Base-by-base conservation (phyloP, 2,888 invertebrate genomes). In the Drosophila meridiana region DNA sequence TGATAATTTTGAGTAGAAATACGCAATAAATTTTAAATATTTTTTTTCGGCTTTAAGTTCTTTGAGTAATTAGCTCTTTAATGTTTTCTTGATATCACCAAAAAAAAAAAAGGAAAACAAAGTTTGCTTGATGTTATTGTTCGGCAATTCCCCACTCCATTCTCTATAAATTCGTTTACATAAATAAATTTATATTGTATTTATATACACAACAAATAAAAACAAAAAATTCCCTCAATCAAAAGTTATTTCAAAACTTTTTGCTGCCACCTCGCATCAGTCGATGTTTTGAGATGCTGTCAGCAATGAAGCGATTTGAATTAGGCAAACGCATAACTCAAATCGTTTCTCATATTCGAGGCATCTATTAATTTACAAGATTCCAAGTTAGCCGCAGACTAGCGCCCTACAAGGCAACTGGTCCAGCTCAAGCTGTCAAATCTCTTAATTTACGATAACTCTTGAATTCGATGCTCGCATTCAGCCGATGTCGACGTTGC, bases 341-440 rank as follows among this genome's bases (percentile, higher is more conserved):
- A 70, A 67, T 77, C 58, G 66, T 26, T 53, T 76, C 60, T 87
- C 80, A 78, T 73, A 87, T 71, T 42, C 13, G 63, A 82, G 70
- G 73, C 73, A 67, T 82, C 89, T 87, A 84, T 85, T 89, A 85
- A 87, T 85, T 84, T 80, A 59, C 76, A 69, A 76, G 76, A 69
- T 87, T 61, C 82, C 87, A 76, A 85, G 73, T 85, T 69, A 69
- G 85, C 55, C 34, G 43, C 64, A 36, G 62, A 70, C 70, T 42
- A 38, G 50, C 61, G 48, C 58, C 42, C 55, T 32, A 73, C 45
- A 82, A 62, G 83, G 83, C 59, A 79, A 76, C 79, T 61, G 67
- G 73, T 63, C 43, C 61, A 69, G 65, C 55, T 73, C 32, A 76
- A 81, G 69, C 71, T 89, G 89, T 89, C 89, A 67, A 63, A 65